Evolutionary conservation across 2,797 vertebrate species (phyloP).

Genomic region (Tokudaia muenninki): DNA sequence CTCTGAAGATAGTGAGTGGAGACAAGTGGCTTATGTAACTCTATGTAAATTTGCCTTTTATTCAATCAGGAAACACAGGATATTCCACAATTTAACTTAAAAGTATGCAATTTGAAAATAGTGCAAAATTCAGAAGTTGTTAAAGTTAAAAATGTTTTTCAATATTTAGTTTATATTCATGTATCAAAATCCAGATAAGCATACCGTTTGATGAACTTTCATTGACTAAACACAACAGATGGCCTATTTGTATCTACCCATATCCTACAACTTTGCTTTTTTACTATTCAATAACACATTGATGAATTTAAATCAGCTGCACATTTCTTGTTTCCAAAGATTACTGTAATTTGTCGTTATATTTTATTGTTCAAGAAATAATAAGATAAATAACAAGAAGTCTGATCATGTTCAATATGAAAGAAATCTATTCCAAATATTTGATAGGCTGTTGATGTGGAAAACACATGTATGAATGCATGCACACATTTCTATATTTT

Average conservation of each 20-base stretch:
- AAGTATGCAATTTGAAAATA: constrained; percentile 2
- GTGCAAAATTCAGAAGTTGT: background rate
- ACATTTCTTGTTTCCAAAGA: background rate
- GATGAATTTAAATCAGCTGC: background rate
- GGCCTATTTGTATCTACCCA: background rate
- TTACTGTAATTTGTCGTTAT: background rate
- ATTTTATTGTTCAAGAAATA: background rate
- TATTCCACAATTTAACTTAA: background rate
- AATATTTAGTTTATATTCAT: constrained; percentile 29
- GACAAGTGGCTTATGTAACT: constrained; percentile 1
- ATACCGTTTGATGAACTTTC: background rate
- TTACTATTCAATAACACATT: background rate
- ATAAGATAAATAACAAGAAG: background rate
- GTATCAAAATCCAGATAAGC: background rate
- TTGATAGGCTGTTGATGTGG: background rate
- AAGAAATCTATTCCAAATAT: background rate
- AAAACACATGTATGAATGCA: background rate
- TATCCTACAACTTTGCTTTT: background rate
- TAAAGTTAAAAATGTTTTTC: constrained; percentile 20
- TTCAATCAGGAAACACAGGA: background rate
- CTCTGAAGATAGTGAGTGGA: constrained; percentile 18
- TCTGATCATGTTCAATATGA: background rate
- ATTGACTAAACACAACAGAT: background rate
- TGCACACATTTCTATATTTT: background rate
- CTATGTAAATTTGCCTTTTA: background rate